Conservation (phyloP, 1,140 invertebrate species). For the Pemphigus obesinymphae region DNA sequence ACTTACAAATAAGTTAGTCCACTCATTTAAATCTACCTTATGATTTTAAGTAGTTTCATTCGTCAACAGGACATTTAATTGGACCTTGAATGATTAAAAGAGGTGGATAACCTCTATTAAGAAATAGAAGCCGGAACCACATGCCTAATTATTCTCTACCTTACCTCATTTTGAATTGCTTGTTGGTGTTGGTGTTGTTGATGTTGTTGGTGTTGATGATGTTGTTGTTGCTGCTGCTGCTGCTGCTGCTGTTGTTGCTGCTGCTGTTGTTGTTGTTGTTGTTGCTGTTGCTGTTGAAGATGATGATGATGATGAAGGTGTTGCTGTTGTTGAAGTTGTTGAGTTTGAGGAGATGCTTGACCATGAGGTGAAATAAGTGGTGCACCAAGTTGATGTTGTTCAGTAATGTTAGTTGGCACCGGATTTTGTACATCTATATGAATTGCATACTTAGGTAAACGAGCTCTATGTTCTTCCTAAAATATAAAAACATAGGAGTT, state of each 20-base stretch:
- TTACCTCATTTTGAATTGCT: slow-evolving; percentile 40
- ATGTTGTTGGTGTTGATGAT: slow-evolving; percentile 33
- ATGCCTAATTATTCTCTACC: slow-evolving; percentile 14
- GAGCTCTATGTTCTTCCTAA: slow-evolving; percentile 78
- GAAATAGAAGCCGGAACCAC: neutral
- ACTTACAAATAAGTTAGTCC: slow-evolving; percentile 31
- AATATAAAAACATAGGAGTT: slow-evolving; percentile 42
- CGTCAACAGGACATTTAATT: slow-evolving; percentile 13
- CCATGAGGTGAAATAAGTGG: slow-evolving; percentile 39
- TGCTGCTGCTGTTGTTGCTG: slow-evolving; percentile 20
- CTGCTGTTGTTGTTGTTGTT: slow-evolving; percentile 1
- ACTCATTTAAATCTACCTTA: slow-evolving; percentile 9
- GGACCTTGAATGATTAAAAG: slow-evolving; percentile 21
- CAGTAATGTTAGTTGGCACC: slow-evolving; percentile 49
- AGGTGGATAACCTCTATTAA: slow-evolving; percentile 13
- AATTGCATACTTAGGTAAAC: slow-evolving; percentile 67
- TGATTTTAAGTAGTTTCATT: slow-evolving; percentile 31
- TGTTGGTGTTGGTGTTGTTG: slow-evolving; percentile 39
- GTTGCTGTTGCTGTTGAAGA: slow-evolving; percentile 47
- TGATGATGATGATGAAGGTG: slow-evolving; percentile 35
- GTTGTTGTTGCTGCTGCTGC: slow-evolving; percentile 22
- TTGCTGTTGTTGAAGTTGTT: slow-evolving; percentile 31
- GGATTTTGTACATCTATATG: slow-evolving; percentile 48
- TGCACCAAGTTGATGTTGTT: slow-evolving; percentile 51
- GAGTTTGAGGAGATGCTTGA: slow-evolving; percentile 25